Conservation (phyloP, 1,140 invertebrate species). For the Elysia chlorotica region DNA sequence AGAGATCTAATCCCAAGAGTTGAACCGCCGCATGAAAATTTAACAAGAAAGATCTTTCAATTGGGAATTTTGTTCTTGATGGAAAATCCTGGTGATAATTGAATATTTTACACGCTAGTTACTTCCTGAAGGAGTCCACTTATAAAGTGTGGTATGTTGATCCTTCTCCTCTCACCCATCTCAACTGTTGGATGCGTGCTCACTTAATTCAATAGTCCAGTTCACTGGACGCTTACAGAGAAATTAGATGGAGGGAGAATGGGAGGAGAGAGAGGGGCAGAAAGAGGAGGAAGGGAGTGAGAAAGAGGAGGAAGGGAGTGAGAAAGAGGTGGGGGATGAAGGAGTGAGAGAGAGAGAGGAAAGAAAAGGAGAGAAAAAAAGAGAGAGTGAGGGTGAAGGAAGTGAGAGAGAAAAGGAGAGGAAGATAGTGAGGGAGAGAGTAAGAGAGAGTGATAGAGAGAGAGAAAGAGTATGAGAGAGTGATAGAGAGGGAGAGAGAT, state of each 20-base stretch:
- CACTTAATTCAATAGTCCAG: too few relatives aligned
- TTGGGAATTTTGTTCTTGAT: too few relatives aligned
- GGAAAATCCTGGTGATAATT: too few relatives aligned
- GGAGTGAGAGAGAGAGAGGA: slow-evolving; percentile 1
- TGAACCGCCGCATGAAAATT: too few relatives aligned
- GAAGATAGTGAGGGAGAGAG: not conserved
- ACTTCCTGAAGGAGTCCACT: too few relatives aligned
- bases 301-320: not conserved
- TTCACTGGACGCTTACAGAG: not conserved
- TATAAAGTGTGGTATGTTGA: too few relatives aligned
- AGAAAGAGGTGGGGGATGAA: not conserved
- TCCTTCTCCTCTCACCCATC: too few relatives aligned
- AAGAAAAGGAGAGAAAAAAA: not conserved
- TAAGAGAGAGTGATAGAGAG: not conserved
- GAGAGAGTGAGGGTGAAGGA: not conserved
- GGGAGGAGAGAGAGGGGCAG: not conserved
- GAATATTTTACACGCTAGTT: too few relatives aligned
- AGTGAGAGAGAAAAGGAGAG: not conserved
- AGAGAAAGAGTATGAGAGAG: not conserved
- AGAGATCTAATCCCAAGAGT: too few relatives aligned
- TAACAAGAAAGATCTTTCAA: too few relatives aligned
- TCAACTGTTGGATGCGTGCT: too few relatives aligned
- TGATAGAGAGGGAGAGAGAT: not conserved
- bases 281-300: not conserved
- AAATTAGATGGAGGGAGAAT: not conserved